phyloP scores from a whole-genome alignment of 2,888 invertebrate genomes.

The Tetragonula carbonaria region DNA sequence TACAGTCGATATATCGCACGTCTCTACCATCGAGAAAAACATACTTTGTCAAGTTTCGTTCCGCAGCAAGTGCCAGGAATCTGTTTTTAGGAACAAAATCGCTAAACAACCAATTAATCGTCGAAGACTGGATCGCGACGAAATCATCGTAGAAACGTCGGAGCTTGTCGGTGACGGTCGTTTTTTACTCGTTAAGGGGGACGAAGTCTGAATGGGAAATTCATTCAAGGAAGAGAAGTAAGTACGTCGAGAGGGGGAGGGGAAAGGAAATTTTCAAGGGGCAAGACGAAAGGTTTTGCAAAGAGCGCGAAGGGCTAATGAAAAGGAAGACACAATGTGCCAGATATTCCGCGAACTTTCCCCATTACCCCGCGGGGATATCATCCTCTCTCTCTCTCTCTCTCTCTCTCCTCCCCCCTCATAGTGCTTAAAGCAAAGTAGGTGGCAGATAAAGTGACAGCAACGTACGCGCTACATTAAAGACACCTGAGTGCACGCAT shows the following conservation, averaged over 20 bases:
- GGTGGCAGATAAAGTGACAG: conserved; percentile 49
- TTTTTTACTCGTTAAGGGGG: neutral
- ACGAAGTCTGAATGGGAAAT: neutral
- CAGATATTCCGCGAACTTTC: conserved; percentile 41
- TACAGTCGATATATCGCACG: no score
- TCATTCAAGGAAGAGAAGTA: neutral
- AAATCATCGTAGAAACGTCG: neutral
- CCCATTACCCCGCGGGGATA: conserved; percentile 34
- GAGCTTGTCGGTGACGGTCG: neutral
- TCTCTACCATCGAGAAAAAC: no score
- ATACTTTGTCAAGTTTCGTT: no score
- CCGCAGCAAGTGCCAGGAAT: no score
- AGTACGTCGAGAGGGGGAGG: neutral
- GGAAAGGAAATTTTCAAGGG: neutral
- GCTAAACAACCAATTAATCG: no score
- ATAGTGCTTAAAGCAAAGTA: conserved; percentile 38
- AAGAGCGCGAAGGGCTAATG: conserved; percentile 15
- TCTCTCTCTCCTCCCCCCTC: no score
- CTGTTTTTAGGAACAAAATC: no score
- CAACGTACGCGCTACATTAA: conserved; percentile 37
- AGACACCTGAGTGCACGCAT: conserved; percentile 46
- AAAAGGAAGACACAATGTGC: conserved; percentile 29
- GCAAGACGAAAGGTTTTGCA: neutral
- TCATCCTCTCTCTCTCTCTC: neutral
- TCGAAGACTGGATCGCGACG: no score